Conservation (phyloP, 2,113 vertebrate genomes). For the Thryonomys swinderianus region DNA sequence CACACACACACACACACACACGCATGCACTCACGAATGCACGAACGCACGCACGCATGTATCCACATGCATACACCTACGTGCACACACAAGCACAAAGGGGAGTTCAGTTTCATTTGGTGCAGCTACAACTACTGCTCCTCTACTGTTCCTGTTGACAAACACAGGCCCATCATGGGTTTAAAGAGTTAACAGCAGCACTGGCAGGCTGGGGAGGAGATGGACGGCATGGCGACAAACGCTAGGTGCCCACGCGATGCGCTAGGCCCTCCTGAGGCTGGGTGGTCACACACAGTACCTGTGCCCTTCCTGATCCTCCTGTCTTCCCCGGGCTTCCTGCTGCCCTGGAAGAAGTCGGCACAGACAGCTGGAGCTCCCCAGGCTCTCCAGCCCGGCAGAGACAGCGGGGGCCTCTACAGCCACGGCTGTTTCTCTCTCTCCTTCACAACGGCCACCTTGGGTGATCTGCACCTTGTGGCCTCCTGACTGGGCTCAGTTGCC, state of each 20-base stretch:
- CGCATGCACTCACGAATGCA: neutral
- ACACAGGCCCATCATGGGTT: slow-evolving; percentile 38
- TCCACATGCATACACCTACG: neutral
- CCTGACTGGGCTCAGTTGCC: neutral
- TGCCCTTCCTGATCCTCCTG: slow-evolving; percentile 65
- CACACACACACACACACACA: neutral
- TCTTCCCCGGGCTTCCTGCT: neutral
- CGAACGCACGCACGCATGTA: neutral
- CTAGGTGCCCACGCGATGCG: slow-evolving; percentile 8
- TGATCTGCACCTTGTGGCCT: neutral
- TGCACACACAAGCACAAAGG: neutral
- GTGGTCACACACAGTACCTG: slow-evolving; percentile 49
- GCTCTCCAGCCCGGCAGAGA: neutral
- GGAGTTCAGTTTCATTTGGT: neutral
- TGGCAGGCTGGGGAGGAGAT: slow-evolving; percentile 52
- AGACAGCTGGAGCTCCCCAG: neutral
- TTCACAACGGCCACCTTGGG: neutral
- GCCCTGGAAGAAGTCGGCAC: neutral
- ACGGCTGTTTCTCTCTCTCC: neutral
- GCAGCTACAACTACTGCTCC: neutral
- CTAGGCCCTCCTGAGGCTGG: slow-evolving; percentile 49
- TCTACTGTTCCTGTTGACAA: neutral
- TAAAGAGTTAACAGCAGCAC: slow-evolving; percentile 75
- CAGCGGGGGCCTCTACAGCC: neutral
- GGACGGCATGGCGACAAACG: slow-evolving; percentile 53